Base-by-base conservation (phyloP, 2,113 vertebrate species). In the Atlantisia rogersi region DNA sequence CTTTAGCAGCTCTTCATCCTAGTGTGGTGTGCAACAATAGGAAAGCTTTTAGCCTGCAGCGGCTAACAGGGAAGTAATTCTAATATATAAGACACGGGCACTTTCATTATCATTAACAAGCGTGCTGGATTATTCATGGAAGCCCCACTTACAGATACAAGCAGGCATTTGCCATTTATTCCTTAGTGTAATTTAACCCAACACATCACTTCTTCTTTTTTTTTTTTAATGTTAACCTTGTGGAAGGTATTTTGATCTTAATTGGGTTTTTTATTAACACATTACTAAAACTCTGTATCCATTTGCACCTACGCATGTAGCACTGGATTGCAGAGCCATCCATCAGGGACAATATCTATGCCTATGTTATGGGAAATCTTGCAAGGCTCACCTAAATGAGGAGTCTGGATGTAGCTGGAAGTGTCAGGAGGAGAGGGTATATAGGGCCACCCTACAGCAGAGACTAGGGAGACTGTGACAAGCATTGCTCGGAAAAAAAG, bases 121-220 rank as follows among this genome's bases (percentile, higher is more conserved):
- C 86, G 76, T 79, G 83, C 81, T 50, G 73, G 81, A 88, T 94
- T 94, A 92, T 90, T 94, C 79, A 90, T 95, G 73, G 90, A 94
- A 95, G 39, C 68, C 42, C 21, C 82, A 50, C 81, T 95, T 91
- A 67, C 5, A 46, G 40, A 79, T 59, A 75, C 53, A 86, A 94
- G 82, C 37, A 91, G 53, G 40, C 76, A 88, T 94, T 91, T 96
- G 62, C 86, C 86, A 94, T 76, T 95, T 89, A 90, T 94, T 88
- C 83, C 39, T 87, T 79, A 55, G 48, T 19, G 70, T 79, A 92
- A 92, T 91, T 95, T 96, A 91, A 93, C 68, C 86, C 59, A 93
- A 60, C 71, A 7, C n/a, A 82, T 70, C 39, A n/a, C 71, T 97
- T 35, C 71, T 97, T 35, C 35, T 35, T 35, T 95, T 76, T 95